A percentile compares a stretch with the other conserved stretches of the same genome.
These are phyloP conservation scores for Orchesella cincta DNA, from an alignment of 1,140 invertebrate genomes.

Conservation along the genomic window DNA sequence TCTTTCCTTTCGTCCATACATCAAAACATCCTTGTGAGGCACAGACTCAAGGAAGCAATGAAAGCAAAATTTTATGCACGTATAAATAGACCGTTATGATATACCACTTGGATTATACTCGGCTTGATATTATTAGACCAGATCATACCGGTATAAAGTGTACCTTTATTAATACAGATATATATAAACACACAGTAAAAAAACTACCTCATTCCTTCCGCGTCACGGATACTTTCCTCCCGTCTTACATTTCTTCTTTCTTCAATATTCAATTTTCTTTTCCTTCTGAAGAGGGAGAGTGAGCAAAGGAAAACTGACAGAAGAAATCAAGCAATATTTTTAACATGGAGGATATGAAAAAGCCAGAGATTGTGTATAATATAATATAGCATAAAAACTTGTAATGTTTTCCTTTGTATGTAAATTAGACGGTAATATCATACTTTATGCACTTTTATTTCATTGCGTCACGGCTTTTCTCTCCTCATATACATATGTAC, in stretches of 20 bases:
- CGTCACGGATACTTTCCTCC: conserved; percentile 19
- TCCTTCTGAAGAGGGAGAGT: background rate
- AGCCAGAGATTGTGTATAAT: background rate
- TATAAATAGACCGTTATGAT: too few relatives aligned
- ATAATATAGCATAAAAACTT: too few relatives aligned
- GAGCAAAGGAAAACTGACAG: background rate
- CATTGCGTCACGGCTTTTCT: background rate
- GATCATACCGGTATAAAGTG: too few relatives aligned
- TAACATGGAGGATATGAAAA: background rate
- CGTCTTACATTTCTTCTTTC: conserved; percentile 4
- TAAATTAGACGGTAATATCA: background rate
- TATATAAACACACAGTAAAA: background rate
- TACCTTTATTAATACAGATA: background rate
- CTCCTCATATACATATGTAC: background rate
- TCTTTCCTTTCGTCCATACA: conserved; percentile 8
- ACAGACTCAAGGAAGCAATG: too few relatives aligned
- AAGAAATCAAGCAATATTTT: conserved; percentile 16
- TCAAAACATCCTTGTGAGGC: background rate
- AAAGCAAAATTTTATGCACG: too few relatives aligned
- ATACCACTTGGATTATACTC: too few relatives aligned
- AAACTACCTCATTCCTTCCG: background rate
- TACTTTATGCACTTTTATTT: background rate
- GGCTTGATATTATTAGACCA: too few relatives aligned
- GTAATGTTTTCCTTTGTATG: background rate
- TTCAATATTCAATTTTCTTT: background rate